Evolutionary conservation across 2,797 vertebrate genomes (phyloP).

Genomic region (Thalassophryne amazonica): DNA sequence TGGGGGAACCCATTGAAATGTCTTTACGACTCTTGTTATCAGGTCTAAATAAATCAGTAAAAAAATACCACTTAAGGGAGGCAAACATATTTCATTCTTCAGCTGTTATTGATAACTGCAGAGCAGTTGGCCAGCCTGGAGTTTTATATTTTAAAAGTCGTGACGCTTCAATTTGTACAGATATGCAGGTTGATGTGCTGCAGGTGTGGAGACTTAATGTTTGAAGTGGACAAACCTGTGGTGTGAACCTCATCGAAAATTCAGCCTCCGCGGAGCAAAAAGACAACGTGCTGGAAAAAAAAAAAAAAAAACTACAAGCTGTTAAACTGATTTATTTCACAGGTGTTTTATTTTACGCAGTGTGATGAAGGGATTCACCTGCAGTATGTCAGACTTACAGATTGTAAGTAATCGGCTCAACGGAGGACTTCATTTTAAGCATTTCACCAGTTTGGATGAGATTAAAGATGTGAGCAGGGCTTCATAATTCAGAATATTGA

Average conservation of each 20-base stretch:
- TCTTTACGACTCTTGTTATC: constrained; percentile 76
- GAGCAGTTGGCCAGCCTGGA: constrained; percentile 26
- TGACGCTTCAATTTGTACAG: constrained; percentile 57
- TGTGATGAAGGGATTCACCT: not conserved
- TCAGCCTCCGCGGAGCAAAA: constrained; percentile 5
- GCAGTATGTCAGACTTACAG: not conserved
- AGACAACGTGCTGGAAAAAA: not conserved
- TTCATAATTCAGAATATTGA: too few species aligned
- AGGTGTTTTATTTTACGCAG: not conserved
- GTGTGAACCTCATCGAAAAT: constrained; percentile 23
- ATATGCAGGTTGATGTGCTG: constrained; percentile 51
- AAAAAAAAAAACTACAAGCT: not conserved
- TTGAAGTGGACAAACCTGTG: constrained; percentile 30
- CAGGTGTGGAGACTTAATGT: constrained; percentile 56
- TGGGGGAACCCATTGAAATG: constrained; percentile 41
- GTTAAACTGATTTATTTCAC: not conserved
- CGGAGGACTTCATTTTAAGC: not conserved
- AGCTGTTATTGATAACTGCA: constrained; percentile 49
- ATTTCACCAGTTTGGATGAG: not conserved
- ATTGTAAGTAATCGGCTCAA: not conserved
- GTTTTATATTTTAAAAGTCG: constrained; percentile 51
- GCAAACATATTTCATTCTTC: constrained; percentile 50
- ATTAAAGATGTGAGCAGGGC: not conserved
- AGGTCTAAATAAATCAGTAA: constrained; percentile 71
- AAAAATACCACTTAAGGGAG: constrained; percentile 49